Evolutionary conservation across 2,113 vertebrate genomes (phyloP), one percentile per base, ranked within the genome.

Genomic region (Caloenas nicobarica): DNA sequence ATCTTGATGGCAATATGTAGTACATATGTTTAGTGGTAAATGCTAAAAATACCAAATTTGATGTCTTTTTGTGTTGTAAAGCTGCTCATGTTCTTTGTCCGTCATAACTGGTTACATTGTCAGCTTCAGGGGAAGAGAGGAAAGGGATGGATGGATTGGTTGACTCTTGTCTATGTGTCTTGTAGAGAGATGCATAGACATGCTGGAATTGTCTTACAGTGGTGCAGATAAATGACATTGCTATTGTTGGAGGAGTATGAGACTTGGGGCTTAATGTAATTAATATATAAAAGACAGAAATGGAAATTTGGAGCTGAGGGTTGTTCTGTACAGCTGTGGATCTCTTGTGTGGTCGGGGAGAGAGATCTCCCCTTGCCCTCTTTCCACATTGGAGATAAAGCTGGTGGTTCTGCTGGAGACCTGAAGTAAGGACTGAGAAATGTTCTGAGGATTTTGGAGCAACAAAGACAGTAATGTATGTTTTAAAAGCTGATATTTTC

Each of bases 241-340:
- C 4, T 51, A 9, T 78, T 70, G 7, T 58, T 3, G 3, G 44
- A 53, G 53, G 57, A 31, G 16, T 69, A 9, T 3, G 62, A 85
- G 50, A 38, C 7, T 74, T 38, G 26, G 5, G 18, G 25, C 42
- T 50, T 72, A 44, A 29, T 81, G 16, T 33, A 46, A 66, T 66
- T 56, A 50, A 73, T 40, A 53, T 25, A 46, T 51, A 78, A 88
- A 56, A 5, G 13, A 33, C 15, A 31, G 33, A 51, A 50, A 51
- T 36, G 23, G 72, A 46, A 89, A 38, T 24, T 60, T 31, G 40
- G 44, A 85, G 56, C 28, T 65, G 26, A 40, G 42, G 13, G 22
- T 29, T 69, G 38, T 34, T 86, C 17, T 1, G 1, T 44, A 26
- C 12, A 28, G 31, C 9, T 0, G 0, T 40, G 19, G 7, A 25